Evolutionary conservation across 2,797 vertebrate species (phyloP), one percentile per base, ranked within the genome.

Genomic region (Allobates femoralis): DNA sequence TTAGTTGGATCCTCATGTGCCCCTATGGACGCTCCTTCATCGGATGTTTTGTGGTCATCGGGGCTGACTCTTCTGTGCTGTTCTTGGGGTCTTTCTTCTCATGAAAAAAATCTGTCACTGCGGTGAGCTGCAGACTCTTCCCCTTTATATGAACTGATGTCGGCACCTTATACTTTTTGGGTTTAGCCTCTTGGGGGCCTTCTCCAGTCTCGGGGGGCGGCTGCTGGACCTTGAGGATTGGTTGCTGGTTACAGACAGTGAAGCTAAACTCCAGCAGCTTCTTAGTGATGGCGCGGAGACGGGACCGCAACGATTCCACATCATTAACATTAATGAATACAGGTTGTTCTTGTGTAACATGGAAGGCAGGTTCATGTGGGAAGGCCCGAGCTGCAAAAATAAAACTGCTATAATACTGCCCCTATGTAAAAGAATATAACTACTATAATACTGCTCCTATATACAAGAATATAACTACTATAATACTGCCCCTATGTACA

Each of bases 251-350:
- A 67, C n/a, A 46, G 2, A 81, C 41, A 1, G 2, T 6, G 6
- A 81, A 51, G 14, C 79, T 81, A 15, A 66, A 30, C 46, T 4
- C 34, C n/a, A 81, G 5, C 11, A 81, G 41, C 3, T 67, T 81
- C 18, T 18, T 28, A 16, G 64, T 69, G 11, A 51, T 62, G 7
- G 79, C 19, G 8, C 53, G 78, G 7, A 80, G 56, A 14, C 12
- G 15, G 16, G 50, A 16, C 6, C 46, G 28, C 23, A 50, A 0
- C 23, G 10, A 15, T n/a, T 26, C 75, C 75, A 10, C 37, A 14
- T 21, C 10, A 18, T 19, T 34, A 28, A 32, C 34, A 8, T 21
- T 21, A 30, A 28, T 16, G 2, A 53, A 19, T 28, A 6, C 1
- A 32, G 12, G n/a, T 55, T 2, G 50, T 56, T 3, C 19, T 11